Percentiles rank a stretch among this genome's conserved stretches.
phyloP scores from a whole-genome alignment of 2,113 vertebrate genomes.

The Gallinago paraguaiae region DNA sequence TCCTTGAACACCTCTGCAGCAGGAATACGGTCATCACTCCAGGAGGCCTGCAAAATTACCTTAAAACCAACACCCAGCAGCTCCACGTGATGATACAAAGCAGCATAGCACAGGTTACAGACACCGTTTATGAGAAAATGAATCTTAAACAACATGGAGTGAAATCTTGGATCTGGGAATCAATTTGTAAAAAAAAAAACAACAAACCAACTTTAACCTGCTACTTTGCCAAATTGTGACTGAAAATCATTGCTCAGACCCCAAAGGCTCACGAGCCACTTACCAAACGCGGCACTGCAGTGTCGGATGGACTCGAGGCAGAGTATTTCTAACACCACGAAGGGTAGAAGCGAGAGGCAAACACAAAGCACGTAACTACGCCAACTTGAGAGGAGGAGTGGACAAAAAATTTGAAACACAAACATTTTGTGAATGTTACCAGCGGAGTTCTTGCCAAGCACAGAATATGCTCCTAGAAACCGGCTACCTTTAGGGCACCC shows the following conservation, averaged over 20 bases:
- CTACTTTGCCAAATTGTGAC: not conserved
- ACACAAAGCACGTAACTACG: not conserved
- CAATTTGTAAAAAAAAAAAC: not conserved
- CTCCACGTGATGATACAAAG: accelerated
- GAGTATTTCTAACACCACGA: not conserved
- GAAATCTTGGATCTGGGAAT: not conserved
- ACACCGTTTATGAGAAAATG: not conserved
- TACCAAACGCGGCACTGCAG: not conserved
- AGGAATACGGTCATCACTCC: not conserved
- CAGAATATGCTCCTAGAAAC: not conserved
- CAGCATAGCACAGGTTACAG: not conserved
- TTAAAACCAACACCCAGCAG: not conserved
- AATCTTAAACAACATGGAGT: not conserved
- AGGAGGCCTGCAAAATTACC: not conserved
- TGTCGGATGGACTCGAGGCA: not conserved
- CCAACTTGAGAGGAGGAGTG: not conserved
- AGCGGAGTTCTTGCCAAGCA: not conserved
- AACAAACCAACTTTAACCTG: not conserved
- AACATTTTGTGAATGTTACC: not conserved
- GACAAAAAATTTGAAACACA: not conserved
- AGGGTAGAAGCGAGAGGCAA: not conserved
- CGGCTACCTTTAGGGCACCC: not conserved
- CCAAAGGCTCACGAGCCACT: not conserved
- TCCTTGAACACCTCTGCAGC: not conserved
- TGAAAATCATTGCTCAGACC: not conserved